Conservation (phyloP, 2,113 vertebrate species). For the Oophaga pumilio region DNA sequence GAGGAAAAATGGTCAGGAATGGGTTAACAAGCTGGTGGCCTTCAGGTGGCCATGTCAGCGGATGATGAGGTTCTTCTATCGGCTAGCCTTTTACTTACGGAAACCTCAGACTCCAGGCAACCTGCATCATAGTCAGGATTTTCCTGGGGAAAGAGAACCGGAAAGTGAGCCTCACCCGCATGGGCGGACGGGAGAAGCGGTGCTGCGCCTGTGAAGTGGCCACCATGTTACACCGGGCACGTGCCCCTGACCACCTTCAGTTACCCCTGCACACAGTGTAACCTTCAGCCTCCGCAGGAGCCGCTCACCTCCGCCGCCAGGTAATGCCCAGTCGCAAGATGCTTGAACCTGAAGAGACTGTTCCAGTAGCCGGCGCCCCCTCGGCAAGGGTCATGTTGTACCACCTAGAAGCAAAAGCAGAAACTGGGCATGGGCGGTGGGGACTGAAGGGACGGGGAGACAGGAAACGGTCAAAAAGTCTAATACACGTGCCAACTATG, state of each 20-base stretch:
- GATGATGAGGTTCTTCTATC: constrained; percentile 58
- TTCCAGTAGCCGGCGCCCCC: constrained; percentile 98
- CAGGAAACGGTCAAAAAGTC: too few relatives aligned
- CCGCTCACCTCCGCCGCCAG: constrained; percentile 90
- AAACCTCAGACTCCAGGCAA: constrained; percentile 87
- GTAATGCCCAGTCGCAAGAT: constrained; percentile 94
- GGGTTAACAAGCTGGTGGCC: constrained; percentile 3
- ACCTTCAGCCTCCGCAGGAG: neutral
- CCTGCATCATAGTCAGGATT: constrained; percentile 95
- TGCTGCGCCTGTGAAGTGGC: neutral
- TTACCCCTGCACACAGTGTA: neutral
- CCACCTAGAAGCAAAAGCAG: constrained; percentile 68
- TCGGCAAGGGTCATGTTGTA: constrained; percentile 93
- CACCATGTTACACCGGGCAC: neutral
- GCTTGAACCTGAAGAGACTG: constrained; percentile 97
- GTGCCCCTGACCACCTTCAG: neutral
- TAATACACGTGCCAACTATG: too few relatives aligned
- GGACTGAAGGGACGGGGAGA: too few relatives aligned
- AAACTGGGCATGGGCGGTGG: neutral
- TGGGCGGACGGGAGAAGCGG: neutral
- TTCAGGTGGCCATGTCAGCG: neutral
- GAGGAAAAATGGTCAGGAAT: neutral
- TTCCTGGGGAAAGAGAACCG: constrained; percentile 84
- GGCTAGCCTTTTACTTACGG: constrained; percentile 81
- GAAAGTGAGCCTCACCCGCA: constrained; percentile 60